Evolutionary conservation across 2,113 vertebrate species (phyloP).

Genomic region (Thermophis baileyi): DNA sequence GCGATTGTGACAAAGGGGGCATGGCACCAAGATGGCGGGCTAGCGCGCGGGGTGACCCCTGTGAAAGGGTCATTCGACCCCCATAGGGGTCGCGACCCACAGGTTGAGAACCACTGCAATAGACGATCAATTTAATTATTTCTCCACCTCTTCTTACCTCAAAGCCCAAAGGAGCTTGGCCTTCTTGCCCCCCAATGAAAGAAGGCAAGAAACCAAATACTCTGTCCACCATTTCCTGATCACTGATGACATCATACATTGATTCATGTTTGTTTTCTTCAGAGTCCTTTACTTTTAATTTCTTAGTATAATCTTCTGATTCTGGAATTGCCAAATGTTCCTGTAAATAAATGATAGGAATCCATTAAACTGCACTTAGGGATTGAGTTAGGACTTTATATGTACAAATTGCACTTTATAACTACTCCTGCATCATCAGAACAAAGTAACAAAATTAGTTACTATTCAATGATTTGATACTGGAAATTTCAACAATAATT

Average conservation of each 20-base stretch:
- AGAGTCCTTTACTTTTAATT: conserved; percentile 54
- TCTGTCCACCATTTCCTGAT: conserved; percentile 88
- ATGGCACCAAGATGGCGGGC: too few relatives aligned
- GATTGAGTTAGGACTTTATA: background rate
- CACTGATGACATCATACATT: conserved; percentile 66
- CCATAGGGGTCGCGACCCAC: too few relatives aligned
- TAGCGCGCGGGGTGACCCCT: too few relatives aligned
- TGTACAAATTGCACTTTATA: background rate
- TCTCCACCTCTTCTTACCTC: conserved; percentile 71
- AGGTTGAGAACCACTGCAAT: too few relatives aligned
- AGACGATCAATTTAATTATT: background rate
- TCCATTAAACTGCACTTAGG: conserved; percentile 8
- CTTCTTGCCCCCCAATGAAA: conserved; percentile 79
- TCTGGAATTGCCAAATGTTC: conserved; percentile 61
- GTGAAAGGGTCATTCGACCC: too few relatives aligned
- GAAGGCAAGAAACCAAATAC: conserved; percentile 90
- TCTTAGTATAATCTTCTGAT: conserved; percentile 53
- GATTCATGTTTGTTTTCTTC: conserved; percentile 63
- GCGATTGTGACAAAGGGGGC: too few relatives aligned
- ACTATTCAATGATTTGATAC: background rate
- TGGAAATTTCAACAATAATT: background rate
- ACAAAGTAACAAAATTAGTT: background rate
- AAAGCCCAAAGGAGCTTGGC: conserved; percentile 73
- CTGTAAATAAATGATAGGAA: conserved; percentile 61
- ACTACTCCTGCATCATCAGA: background rate